Evolutionary conservation across 2,797 vertebrate genomes (phyloP).

Genomic region (Vipera latastei): DNA sequence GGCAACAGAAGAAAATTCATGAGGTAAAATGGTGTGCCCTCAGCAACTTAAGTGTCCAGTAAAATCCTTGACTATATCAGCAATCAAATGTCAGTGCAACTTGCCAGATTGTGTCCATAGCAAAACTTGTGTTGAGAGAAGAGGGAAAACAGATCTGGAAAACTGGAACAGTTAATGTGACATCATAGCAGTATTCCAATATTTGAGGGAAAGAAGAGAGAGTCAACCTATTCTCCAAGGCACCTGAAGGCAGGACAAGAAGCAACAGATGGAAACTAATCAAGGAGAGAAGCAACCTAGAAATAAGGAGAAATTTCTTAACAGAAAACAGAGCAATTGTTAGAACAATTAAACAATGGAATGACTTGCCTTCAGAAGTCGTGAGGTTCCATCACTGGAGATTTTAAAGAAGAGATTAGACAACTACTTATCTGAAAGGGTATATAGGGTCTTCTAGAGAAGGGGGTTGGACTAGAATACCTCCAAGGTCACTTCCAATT

Average conservation of each 20-base stretch:
- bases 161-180: neutral
- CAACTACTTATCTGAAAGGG: neutral
- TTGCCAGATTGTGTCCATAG: neutral
- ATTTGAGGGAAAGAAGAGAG: neutral
- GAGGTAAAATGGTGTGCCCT: neutral
- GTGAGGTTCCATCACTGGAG: neutral
- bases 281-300: neutral
- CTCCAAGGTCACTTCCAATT: too few relatives aligned
- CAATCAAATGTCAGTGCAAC: neutral
- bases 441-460: too few relatives aligned
- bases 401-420: neutral
- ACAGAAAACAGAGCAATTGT: neutral
- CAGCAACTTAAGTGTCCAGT: neutral
- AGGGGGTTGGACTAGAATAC: too few relatives aligned
- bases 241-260: neutral
- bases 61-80: neutral
- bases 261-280: neutral
- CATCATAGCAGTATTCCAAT: neutral
- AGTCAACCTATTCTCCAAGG: neutral
- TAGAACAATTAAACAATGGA: neutral
- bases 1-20: neutral
- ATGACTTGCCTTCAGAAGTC: neutral
- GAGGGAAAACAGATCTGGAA: neutral
- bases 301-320: neutral
- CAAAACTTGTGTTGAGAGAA: neutral